A percentile compares a stretch with the other conserved stretches of the same genome.
Evolutionary conservation across 2,113 vertebrate species (phyloP).

Genomic region (Diglossa brunneiventris): DNA sequence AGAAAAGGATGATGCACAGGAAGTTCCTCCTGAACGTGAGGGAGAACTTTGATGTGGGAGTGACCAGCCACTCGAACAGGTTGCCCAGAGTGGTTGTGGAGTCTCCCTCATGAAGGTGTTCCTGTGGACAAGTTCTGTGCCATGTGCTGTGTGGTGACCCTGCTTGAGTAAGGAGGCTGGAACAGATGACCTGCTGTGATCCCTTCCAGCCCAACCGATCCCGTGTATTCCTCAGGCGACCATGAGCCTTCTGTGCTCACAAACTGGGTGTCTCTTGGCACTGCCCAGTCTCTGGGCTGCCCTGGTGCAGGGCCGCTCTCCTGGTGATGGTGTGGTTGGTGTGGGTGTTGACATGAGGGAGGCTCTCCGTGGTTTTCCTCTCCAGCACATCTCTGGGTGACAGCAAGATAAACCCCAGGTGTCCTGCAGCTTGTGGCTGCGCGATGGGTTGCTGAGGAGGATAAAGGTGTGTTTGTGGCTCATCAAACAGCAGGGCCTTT

Average conservation of each 20-base stretch:
- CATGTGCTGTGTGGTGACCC: not conserved
- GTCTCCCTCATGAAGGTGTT: not conserved
- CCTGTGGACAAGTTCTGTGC: not conserved
- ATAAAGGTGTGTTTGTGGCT: not conserved
- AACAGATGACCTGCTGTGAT: not conserved
- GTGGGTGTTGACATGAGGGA: not conserved
- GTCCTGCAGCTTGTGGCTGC: not conserved
- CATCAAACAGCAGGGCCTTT: not conserved
- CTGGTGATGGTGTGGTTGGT: not conserved
- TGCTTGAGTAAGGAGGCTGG: not conserved
- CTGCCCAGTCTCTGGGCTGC: not conserved
- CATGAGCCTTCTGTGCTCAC: rapidly evolving
- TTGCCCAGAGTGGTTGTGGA: not conserved
- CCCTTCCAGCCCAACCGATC: rapidly evolving
- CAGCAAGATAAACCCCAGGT: rapidly evolving
- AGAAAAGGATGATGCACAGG: not conserved
- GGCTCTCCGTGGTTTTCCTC: rapidly evolving
- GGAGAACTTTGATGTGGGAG: not conserved
- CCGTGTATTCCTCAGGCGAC: rapidly evolving
- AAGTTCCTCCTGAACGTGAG: not conserved
- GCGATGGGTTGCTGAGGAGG: rapidly evolving
- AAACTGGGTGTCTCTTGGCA: rapidly evolving
- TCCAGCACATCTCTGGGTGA: not conserved
- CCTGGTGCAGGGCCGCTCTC: not conserved
- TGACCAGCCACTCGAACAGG: not conserved